Conservation (phyloP, 2,113 vertebrate genomes). For the Sapayoa aenigma region DNA sequence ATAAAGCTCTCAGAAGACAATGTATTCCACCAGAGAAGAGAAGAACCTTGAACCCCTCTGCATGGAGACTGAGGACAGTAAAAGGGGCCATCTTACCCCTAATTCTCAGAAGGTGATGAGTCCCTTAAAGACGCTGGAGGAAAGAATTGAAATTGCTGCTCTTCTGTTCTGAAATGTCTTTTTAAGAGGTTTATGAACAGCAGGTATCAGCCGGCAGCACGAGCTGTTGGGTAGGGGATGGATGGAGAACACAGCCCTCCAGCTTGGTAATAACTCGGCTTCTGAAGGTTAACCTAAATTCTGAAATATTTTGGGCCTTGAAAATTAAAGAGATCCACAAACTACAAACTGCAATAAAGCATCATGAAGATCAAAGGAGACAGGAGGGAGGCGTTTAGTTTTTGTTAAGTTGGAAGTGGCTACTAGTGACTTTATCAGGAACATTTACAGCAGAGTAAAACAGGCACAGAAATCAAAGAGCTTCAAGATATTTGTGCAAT, state of each 20-base stretch:
- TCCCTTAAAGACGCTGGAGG: background rate
- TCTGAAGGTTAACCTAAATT: background rate
- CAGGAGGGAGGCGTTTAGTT: background rate
- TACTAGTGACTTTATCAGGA: background rate
- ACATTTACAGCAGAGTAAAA: background rate
- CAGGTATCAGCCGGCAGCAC: background rate
- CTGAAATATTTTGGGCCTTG: background rate
- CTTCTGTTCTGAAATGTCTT: background rate
- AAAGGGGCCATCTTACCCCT: background rate
- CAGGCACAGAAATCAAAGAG: background rate
- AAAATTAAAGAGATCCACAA: background rate
- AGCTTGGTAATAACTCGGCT: background rate
- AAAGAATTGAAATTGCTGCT: background rate
- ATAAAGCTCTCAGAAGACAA: background rate
- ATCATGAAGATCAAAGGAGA: background rate
- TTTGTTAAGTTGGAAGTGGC: background rate
- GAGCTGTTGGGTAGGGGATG: background rate
- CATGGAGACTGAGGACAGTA: background rate
- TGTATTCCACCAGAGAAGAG: background rate
- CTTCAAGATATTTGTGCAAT: background rate
- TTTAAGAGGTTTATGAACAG: background rate
- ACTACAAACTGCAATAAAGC: background rate
- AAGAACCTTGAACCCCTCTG: background rate
- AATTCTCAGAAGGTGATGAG: background rate
- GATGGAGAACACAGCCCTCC: background rate